A percentile compares a stretch with the other conserved stretches of the same genome.
These are phyloP conservation scores for Polia nebulosa DNA, from an alignment of 2,888 invertebrate genomes.

Conservation along the genomic window DNA sequence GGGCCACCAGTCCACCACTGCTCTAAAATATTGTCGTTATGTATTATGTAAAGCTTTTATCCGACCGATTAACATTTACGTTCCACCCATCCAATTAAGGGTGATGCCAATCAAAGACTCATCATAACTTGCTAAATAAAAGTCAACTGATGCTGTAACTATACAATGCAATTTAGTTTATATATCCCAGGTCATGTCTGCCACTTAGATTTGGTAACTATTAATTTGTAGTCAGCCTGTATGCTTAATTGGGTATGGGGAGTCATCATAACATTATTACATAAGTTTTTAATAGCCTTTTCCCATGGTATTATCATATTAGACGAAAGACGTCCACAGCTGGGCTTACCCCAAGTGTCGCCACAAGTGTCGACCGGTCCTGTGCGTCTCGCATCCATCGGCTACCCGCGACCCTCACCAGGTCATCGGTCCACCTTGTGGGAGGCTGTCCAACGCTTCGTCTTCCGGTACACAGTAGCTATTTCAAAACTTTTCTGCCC, in stretches of 20 bases:
- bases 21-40: background rate
- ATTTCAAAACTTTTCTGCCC: no score
- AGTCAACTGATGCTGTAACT: constrained; percentile 25
- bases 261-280: background rate
- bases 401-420: no score
- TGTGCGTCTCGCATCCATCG: no score
- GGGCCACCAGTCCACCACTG: no score
- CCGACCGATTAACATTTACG: constrained; percentile 22
- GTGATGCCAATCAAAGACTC: background rate
- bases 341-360: no score
- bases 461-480: no score
- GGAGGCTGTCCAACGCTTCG: no score
- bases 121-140: constrained; percentile 8
- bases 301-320: background rate
- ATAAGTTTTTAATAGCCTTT: background rate
- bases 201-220: constrained; percentile 21
- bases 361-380: no score
- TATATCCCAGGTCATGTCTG: constrained; percentile 5
- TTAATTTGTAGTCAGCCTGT: constrained; percentile 36
- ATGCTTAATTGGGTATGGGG: constrained; percentile 2
- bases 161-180: background rate
- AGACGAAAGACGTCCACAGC: no score
- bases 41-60: constrained; percentile 9
- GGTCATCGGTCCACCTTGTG: no score
- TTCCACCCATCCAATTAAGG: constrained; percentile 19